Percentiles rank a stretch among this genome's conserved stretches.
Conservation (phyloP, 2,797 vertebrate species). For the Pantherophis alleghaniensis region DNA sequence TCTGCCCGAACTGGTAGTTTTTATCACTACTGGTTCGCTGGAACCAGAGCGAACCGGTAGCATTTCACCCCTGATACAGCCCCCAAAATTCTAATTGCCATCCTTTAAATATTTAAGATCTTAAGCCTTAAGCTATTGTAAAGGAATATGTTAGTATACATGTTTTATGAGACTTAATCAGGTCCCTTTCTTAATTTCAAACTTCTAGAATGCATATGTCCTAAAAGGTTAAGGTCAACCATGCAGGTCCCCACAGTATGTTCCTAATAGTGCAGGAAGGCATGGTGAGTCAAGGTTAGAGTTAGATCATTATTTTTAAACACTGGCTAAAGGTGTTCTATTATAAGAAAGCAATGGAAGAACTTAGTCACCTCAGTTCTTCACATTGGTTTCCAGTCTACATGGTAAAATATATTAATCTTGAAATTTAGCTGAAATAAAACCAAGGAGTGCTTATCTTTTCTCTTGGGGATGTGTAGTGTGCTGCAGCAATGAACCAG, state of each 20-base stretch:
- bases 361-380: neutral
- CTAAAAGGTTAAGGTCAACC: neutral
- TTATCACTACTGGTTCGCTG: too few relatives aligned
- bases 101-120: neutral
- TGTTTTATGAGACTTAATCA: neutral
- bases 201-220: neutral
- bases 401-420: neutral
- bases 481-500: neutral
- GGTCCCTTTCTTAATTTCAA: neutral
- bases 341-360: neutral
- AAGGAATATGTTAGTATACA: neutral
- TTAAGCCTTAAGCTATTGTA: neutral
- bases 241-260: neutral
- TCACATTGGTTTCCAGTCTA: neutral
- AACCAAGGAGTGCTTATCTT: neutral
- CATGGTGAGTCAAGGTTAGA: neutral
- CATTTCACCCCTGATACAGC: too few relatives aligned
- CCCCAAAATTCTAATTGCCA: neutral
- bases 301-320: neutral
- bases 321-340: neutral
- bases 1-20: too few relatives aligned
- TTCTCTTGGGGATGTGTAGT: neutral
- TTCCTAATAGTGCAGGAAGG: neutral
- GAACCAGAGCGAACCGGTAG: too few relatives aligned
- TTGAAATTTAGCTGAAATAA: neutral